Base-by-base conservation (phyloP, 1,140 invertebrate genomes). In the Leptinotarsa texana region DNA sequence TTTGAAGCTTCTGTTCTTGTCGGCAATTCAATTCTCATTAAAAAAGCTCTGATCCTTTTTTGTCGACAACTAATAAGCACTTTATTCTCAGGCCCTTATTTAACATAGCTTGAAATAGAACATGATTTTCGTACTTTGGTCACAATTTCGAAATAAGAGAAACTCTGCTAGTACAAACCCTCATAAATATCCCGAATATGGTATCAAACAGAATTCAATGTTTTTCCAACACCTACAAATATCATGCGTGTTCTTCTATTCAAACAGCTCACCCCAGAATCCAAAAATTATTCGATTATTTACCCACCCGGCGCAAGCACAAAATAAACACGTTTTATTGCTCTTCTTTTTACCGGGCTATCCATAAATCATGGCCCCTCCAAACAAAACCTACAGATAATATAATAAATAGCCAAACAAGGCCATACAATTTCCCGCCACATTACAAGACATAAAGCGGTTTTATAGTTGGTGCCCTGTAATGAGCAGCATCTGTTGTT, bases 401-500 rank as follows among this genome's bases (percentile, higher is more conserved):
- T 78, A 81, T 78, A 82, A 82, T 82, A 82, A 80, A 82, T 81
- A 78, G 79, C 77, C 80, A 82, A 79, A 76, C 80, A 79, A 81
- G 76, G 76, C 80, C 4, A 80, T 77, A 81, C 81, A 82, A 82
- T 83, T 82, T 82, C 79, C 81, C 81, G 82, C 81, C 81, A 83
- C 82, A 82, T 83, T 83, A 83, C 78, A 72, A 75, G 61, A 70
- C 75, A 81, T 79, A 83, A 79, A 79, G 78, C 76, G 74, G 74
- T 33, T 57, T 57, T 57, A 57, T 57, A 57, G 51, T 57, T 13
- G n/a, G 51, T 70, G 61, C 68, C 27, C 73, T 63, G 78, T 81
- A 82, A 83, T 83, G 77, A 81, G 79, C 75, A 83, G 80, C 82
- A 83, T 83, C 82, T 83, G 82, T 80, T 82, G 78, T 74, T 80